Percentiles rank a stretch among this genome's conserved stretches.
These are phyloP conservation scores for Narcine bancroftii DNA, from an alignment of 2,113 vertebrate species.

Conservation along the genomic window DNA sequence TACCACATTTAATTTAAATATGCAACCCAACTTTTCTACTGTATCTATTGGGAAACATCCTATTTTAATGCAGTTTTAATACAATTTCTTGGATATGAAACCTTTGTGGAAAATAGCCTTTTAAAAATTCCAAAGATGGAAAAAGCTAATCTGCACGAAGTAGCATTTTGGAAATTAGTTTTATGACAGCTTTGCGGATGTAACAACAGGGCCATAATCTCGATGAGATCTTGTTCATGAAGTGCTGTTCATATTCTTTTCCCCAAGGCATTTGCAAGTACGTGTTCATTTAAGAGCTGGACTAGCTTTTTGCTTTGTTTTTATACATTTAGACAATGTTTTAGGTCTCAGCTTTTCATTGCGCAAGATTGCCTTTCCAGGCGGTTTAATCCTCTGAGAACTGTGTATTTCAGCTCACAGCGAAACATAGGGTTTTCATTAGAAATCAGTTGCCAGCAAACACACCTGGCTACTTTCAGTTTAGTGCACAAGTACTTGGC, in stretches of 20 bases:
- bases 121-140: neutral
- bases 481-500: conserved; percentile 39
- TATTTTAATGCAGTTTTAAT: neutral
- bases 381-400: conserved; percentile 36
- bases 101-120: neutral
- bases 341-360: conserved; percentile 23
- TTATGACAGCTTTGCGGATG: neutral
- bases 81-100: neutral
- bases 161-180: neutral
- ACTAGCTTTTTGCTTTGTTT: conserved; percentile 19
- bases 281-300: conserved; percentile 29
- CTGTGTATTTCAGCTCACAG: conserved; percentile 40
- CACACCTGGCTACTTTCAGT: conserved; percentile 51
- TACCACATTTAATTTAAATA: neutral
- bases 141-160: neutral
- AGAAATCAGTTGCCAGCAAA: conserved; percentile 47
- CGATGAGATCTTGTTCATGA: neutral
- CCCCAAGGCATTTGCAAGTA: conserved; percentile 5
- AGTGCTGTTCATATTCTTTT: conserved; percentile 20
- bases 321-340: conserved; percentile 9
- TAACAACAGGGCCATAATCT: conserved; percentile 10
- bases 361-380: conserved; percentile 29
- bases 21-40: neutral
- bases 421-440: conserved; percentile 40
- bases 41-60: neutral